Percentiles rank a stretch among this genome's conserved stretches.
Evolutionary conservation across 2,113 vertebrate species (phyloP).

Genomic region (Urocitellus parryii): DNA sequence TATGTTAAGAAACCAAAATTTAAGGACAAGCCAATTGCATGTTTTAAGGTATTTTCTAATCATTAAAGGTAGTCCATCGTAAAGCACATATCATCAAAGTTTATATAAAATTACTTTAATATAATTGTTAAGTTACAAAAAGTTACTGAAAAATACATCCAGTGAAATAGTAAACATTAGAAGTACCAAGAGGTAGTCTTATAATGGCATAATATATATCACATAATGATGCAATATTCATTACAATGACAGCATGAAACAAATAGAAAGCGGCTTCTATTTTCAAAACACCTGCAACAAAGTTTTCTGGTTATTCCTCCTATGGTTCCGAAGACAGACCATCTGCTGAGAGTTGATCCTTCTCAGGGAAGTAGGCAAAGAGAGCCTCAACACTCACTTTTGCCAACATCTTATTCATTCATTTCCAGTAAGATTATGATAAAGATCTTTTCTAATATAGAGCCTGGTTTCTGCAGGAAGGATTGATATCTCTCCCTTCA

Average conservation of each 20-base stretch:
- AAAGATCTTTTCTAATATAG: not conserved
- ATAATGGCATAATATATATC: not conserved
- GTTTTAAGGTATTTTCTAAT: not conserved
- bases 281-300: accelerated
- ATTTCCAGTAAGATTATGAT: not conserved
- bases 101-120: not conserved
- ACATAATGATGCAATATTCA: not conserved
- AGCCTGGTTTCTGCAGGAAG: not conserved
- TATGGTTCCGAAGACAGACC: not conserved
- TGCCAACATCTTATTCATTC: accelerated
- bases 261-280: not conserved
- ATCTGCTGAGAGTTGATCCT: not conserved
- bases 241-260: not conserved
- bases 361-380: not conserved
- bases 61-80: not conserved
- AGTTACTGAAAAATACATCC: not conserved
- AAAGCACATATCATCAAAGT: not conserved
- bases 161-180: not conserved
- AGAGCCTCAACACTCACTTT: accelerated
- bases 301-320: too few relatives aligned
- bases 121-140: not conserved
- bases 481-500: not conserved
- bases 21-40: not conserved
- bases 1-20: not conserved
- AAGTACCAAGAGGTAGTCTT: not conserved